Percentiles rank a stretch among this genome's conserved stretches.
Evolutionary conservation across 2,113 vertebrate species (phyloP).

Genomic region (Ailuropoda melanoleuca): DNA sequence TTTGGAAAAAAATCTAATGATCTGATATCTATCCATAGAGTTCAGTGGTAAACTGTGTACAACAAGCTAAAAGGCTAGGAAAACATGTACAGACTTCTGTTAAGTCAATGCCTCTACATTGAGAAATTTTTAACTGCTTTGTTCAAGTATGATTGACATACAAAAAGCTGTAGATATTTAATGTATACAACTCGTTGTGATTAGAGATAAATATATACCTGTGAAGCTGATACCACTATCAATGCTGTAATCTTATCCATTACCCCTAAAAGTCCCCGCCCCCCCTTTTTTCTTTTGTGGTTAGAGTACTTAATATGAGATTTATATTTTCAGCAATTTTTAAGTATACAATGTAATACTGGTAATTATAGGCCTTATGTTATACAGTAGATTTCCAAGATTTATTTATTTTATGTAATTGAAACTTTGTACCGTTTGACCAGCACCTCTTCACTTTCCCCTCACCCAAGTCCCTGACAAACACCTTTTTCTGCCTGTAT

Average conservation of each 20-base stretch:
- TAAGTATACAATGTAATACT: background rate
- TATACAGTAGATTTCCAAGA: background rate
- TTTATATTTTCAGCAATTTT: background rate
- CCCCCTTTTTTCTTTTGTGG: background rate
- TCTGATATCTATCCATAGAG: background rate
- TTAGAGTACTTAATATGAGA: background rate
- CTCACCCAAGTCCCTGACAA: background rate
- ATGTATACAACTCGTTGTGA: background rate
- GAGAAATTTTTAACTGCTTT: background rate
- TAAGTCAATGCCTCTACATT: slow-evolving; percentile 38
- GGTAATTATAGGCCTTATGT: background rate
- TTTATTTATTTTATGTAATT: background rate
- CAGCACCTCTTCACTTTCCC: background rate
- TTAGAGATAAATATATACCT: background rate
- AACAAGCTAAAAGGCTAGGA: slow-evolving; percentile 19
- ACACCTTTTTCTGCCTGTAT: background rate
- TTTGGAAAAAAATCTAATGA: background rate
- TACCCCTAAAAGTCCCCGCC: background rate
- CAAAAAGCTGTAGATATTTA: background rate
- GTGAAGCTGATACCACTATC: background rate
- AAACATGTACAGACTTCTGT: background rate
- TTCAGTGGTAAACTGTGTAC: background rate
- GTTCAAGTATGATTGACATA: background rate
- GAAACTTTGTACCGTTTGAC: background rate
- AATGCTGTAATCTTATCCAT: too few relatives aligned